Evolutionary conservation across 2,797 vertebrate species (phyloP).

Genomic region (Hippoglossus hippoglossus): DNA sequence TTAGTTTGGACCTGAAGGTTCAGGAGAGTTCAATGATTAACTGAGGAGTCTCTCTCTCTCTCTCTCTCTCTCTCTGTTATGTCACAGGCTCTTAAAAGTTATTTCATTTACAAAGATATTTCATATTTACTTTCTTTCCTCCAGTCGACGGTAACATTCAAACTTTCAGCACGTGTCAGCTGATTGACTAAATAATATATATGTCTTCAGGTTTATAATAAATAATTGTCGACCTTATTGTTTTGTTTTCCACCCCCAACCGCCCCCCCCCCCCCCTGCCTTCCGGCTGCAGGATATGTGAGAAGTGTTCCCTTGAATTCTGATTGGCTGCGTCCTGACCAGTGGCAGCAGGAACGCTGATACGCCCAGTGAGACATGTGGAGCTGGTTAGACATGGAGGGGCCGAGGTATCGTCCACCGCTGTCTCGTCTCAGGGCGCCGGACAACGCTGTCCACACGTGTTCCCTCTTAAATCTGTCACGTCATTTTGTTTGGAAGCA

Average conservation of each 20-base stretch:
- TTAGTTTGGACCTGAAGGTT: background rate
- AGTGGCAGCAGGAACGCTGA: slow-evolving; percentile 32
- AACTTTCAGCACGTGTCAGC: too few relatives aligned
- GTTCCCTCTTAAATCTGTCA: too few relatives aligned
- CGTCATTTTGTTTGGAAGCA: too few relatives aligned
- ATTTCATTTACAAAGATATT: too few relatives aligned
- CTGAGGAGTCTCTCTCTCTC: background rate
- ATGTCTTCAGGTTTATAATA: too few relatives aligned
- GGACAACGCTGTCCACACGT: slow-evolving; percentile 2
- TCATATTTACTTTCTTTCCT: too few relatives aligned
- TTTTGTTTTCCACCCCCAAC: background rate
- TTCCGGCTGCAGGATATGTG: slow-evolving; percentile 13
- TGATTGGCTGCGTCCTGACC: slow-evolving; percentile 64
- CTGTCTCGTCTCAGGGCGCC: slow-evolving; percentile 17
- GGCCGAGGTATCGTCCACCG: slow-evolving; percentile 56
- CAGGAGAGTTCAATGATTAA: background rate
- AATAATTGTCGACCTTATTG: background rate
- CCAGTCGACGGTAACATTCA: too few relatives aligned
- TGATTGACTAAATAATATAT: too few relatives aligned
- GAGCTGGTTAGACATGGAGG: slow-evolving; percentile 62
- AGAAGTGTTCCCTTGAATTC: slow-evolving; percentile 5
- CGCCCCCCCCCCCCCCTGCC: background rate
- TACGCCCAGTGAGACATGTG: slow-evolving; percentile 65
- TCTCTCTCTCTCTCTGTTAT: too few relatives aligned
- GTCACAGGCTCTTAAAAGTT: too few relatives aligned